Conservation (phyloP, 2,113 vertebrate species). For the Myotis yumanensis region DNA sequence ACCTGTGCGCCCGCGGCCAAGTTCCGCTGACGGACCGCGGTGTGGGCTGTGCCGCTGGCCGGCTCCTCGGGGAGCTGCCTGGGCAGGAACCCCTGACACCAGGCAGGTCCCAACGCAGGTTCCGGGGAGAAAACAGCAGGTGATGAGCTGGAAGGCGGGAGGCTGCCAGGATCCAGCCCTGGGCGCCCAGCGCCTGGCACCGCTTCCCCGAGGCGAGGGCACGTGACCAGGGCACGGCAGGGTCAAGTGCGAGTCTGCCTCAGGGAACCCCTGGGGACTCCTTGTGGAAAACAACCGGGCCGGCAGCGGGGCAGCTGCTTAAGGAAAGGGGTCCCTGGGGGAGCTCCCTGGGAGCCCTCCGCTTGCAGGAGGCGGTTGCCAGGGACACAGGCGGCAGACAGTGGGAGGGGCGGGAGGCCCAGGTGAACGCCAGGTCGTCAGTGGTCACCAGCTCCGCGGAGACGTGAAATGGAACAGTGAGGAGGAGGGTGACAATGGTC, state of each 20-base stretch:
- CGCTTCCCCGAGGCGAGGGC: background rate
- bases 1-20: rapidly evolving
- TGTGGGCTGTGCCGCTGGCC: background rate
- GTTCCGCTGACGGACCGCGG: background rate
- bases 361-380: background rate
- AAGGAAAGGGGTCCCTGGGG: background rate
- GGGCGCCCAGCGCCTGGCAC: background rate
- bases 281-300: constrained; percentile 61
- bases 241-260: constrained; percentile 37
- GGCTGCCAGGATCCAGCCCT: constrained; percentile 26
- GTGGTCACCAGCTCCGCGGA: background rate
- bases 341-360: background rate
- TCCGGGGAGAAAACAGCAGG: constrained; percentile 27
- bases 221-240: background rate
- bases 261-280: constrained; percentile 35
- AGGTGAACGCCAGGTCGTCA: background rate
- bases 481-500: too few species aligned
- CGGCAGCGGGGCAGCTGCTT: constrained; percentile 37
- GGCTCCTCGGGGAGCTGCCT: background rate
- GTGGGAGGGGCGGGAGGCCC: background rate
- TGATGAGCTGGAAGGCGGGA: background rate
- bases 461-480: rapidly evolving
- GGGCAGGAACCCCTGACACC: constrained; percentile 8
- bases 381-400: background rate
- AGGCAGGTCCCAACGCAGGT: background rate